Base-by-base conservation (phyloP, 1,140 invertebrate genomes). In the Microplitis mediator region DNA sequence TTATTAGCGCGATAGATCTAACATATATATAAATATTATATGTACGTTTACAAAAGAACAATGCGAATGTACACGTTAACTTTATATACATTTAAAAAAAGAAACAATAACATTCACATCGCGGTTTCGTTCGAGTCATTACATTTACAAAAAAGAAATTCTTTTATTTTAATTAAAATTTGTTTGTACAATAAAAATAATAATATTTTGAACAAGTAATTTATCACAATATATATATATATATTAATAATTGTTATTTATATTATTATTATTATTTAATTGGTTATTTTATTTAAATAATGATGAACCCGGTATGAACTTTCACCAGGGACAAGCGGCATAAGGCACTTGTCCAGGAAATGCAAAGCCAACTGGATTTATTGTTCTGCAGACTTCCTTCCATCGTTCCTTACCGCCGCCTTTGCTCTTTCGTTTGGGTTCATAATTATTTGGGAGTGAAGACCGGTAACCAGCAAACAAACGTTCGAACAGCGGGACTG, bases 371-470 rank as follows among this genome's bases (percentile, higher is more conserved):
- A 85, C 77, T 0, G 84, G 79, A 80, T 86, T 88, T 3, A 86
- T 79, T 0, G 81, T 81, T 9, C 81, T 77, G 67, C 86, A 88
- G 34, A 88, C 84, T 61, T 84, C 80, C 67, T 83, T 85, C 84
- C 84, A 88, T 2, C 86, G 79, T 71, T 86, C 84, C 50, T 82
- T 83, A 1, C 84, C 84, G 16, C 85, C 84, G 13, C 69, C 71
- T 74, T 81, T 80, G 36, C 77, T 79, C 14, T 75, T 72, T 2
- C 78, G 75, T 4, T 76, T 64, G 5, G 64, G 50, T 23, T 13
- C 13, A 6, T 16, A n/a, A 34, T 66, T 34, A 45, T 6, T 34
- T 56, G 39, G 8, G 35, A 23, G 6, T 61, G 69, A 54, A 32
- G 60, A 39, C 11, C 62, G 56, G n/a, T 71, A 67, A 13, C 31